Base-by-base conservation (phyloP, 1,140 invertebrate genomes). In the Matsumurasca onukii region DNA sequence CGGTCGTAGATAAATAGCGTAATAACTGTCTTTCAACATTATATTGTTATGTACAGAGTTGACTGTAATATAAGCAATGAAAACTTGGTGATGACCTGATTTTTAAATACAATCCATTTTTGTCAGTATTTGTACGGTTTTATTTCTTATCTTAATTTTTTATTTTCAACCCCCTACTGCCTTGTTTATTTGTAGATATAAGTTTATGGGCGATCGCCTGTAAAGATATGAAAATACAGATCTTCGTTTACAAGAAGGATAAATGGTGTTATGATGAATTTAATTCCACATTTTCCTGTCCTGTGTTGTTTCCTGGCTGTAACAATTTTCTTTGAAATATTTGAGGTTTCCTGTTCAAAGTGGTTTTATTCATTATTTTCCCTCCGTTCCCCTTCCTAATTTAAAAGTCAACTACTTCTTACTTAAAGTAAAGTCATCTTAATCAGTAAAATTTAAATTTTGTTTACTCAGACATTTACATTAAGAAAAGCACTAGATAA, bases 21-120 rank as follows among this genome's bases (percentile, higher is more conserved):
- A n/a, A n/a, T n/a, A n/a, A n/a, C 30, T 65, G 62, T 65, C 62
- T 65, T 65, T 65, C 62, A 65, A 30, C 31, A n/a, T 9, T n/a
- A n/a, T n/a, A n/a, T 65, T 65, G 62, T 65, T 65, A 65, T 65
- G 62, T 65, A 65, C 62, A 65, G 62, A 65, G 24, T 45, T 45
- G 62, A 48, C 31, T 65, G 62, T 65, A 65, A 31, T 30, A n/a
- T 65, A 65, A 65, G 62, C 62, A 65, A 65, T 65, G 62, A 45
- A 63, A 68, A 61, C 3, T 63, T 68, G 67, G 67, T 63, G 67
- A 68, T 68, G 59, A 68, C 67, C 67, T 68, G 67, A 68, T 68
- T 68, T 66, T 68, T 68, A 68, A 68, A 68, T 68, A 68, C 67
- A 68, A 68, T 62, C 31, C 67, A 61, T 59, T 68, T 68, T 68